phyloP scores from a whole-genome alignment of 2,113 vertebrate species.

The Dryoscopus gambensis region DNA sequence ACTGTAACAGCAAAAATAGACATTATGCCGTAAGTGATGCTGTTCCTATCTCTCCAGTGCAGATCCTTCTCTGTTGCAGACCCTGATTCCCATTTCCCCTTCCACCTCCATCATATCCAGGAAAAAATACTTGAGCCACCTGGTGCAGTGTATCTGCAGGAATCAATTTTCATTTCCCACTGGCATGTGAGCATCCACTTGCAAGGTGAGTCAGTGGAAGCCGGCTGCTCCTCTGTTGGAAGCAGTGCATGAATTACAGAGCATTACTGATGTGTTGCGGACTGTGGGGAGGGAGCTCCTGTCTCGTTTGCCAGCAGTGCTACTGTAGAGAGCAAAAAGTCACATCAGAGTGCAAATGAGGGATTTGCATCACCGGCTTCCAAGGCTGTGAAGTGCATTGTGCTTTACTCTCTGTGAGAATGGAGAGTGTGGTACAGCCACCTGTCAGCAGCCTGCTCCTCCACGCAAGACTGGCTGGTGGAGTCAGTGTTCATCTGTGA shows the following conservation, averaged over 20 bases:
- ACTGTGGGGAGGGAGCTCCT: background rate
- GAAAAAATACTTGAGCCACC: background rate
- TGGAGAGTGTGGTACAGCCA: background rate
- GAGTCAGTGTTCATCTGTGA: background rate
- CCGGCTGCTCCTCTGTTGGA: background rate
- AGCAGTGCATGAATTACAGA: background rate
- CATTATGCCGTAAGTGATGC: background rate
- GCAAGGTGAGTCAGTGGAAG: background rate
- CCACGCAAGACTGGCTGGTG: background rate
- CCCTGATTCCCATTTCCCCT: background rate
- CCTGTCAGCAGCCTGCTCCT: conserved; percentile 34
- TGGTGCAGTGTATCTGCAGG: background rate
- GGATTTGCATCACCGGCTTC: conserved; percentile 4
- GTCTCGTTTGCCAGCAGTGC: background rate
- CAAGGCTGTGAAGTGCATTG: background rate
- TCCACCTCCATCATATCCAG: background rate
- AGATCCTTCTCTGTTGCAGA: background rate
- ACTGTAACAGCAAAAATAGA: background rate
- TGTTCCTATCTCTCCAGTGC: background rate
- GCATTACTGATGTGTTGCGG: background rate
- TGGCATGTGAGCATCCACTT: background rate
- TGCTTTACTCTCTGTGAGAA: background rate
- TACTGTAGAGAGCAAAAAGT: background rate
- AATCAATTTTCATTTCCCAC: conserved; percentile 29
- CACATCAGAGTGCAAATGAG: background rate